Evolutionary conservation across 2,797 vertebrate species (phyloP), one percentile per base, ranked within the genome.

Genomic region (Arrhamphus sclerolepis): DNA sequence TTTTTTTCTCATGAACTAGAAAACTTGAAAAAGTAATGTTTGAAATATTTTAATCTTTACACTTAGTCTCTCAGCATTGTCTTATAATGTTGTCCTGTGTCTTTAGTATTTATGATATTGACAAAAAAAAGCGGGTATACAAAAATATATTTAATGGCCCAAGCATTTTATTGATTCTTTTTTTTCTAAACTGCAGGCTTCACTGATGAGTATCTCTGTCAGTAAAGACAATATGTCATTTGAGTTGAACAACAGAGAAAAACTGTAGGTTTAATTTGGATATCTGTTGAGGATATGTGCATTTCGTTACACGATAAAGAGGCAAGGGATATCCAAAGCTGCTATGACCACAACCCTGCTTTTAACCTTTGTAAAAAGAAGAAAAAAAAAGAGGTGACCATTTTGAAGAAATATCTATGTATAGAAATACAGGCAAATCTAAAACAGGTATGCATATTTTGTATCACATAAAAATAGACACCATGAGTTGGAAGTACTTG

Each of bases 91-190:
- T 93, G 92, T 93, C 91, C 89, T 87, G 90, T 94, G 92, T 96
- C 95, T 93, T 95, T 98, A 95, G 93, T 97, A 97, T 97, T 98
- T 97, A 98, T 97, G 92, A 96, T 92, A 95, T 95, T 95, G 94
- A 95, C 92, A 95, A 94, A 94, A 65, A 92, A 94, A 92, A 97
- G 96, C 96, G 95, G 97, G 96, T 98, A 96, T 94, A 93, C 94
- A 93, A 94, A 92, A 93, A 91, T 93, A 94, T 95, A 95, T 94
- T 92, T 94, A 94, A 93, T 88, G 94, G 90, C 94, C 95, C 95
- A 94, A 91, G 85, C 92, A 90, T 92, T 93, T 93, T 93, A 94
- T 94, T 90, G 92, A 94, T 93, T 91, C 88, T 91, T 94, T 86
- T 85, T 94, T 93, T 96, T 96, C 90, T 95, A 92, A 91, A 94